Percentiles rank a stretch among this genome's conserved stretches.
phyloP scores from a whole-genome alignment of 2,113 vertebrate genomes.

The Rhynchomys soricoides region DNA sequence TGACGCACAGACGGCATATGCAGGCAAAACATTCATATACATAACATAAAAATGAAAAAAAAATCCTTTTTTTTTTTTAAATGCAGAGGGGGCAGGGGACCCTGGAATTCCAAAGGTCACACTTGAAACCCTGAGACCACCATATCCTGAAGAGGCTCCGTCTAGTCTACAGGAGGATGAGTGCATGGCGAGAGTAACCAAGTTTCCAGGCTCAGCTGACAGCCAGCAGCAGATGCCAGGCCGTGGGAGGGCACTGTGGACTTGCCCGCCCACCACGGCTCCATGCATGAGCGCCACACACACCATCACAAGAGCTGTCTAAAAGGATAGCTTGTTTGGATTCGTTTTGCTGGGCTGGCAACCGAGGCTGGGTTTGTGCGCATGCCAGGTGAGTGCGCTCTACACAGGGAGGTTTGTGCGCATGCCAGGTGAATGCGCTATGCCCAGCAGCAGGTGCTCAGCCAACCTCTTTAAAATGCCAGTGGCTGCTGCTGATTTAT shows the following conservation, averaged over 20 bases:
- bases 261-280: not conserved
- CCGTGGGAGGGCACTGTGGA: not conserved
- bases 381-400: not conserved
- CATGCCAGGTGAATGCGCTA: not conserved
- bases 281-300: not conserved
- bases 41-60: not conserved
- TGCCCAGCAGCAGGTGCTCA: not conserved
- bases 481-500: not conserved
- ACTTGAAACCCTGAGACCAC: not conserved
- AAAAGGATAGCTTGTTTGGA: not conserved
- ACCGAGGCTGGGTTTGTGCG: too few relatives aligned
- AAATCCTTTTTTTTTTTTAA: not conserved
- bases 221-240: not conserved
- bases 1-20: not conserved
- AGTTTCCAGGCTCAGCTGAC: not conserved
- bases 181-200: not conserved
- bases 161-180: not conserved
- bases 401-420: too few relatives aligned
- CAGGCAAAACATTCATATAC: not conserved
- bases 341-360: not conserved
- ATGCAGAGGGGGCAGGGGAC: too few relatives aligned
- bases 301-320: not conserved
- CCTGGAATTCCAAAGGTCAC: not conserved
- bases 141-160: not conserved
- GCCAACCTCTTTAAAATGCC: not conserved